These are phyloP conservation scores for Ciconia maguari DNA, from an alignment of 2,113 vertebrate genomes.

Conservation along the genomic window DNA sequence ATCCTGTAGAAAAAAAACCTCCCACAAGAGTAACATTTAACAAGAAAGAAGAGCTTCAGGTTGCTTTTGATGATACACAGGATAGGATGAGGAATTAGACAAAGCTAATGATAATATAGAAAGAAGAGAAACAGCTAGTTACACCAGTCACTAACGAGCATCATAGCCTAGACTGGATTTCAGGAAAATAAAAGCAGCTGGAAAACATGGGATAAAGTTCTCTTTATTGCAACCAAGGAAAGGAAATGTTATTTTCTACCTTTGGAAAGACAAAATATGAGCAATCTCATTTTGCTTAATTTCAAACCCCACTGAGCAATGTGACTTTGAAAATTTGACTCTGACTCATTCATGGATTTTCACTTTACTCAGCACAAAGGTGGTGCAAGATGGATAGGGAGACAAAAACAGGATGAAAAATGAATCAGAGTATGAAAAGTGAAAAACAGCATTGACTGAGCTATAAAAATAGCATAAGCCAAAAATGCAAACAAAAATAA, in stretches of 20 bases:
- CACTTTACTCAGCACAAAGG: not conserved
- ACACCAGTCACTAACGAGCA: not conserved
- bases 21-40: conserved; percentile 22
- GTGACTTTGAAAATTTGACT: conserved; percentile 37
- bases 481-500: not conserved
- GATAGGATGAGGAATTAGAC: not conserved
- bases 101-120: not conserved
- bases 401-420: conserved; percentile 36
- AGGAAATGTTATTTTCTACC: not conserved
- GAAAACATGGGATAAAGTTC: not conserved
- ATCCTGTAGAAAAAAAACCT: not conserved
- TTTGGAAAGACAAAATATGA: not conserved
- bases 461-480: not conserved
- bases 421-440: not conserved
- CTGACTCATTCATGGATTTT: conserved; percentile 21
- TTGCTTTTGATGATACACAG: conserved; percentile 14
- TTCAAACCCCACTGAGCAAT: conserved; percentile 24
- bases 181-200: not conserved
- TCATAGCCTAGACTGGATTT: not conserved
- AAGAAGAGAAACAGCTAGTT: conserved; percentile 4
- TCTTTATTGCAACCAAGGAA: not conserved
- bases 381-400: not conserved
- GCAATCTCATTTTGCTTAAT: conserved; percentile 9
- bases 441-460: not conserved
- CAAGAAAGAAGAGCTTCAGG: conserved; percentile 17